phyloP scores from a whole-genome alignment of 2,888 invertebrate genomes.

The Listrodromus nycthemerus region DNA sequence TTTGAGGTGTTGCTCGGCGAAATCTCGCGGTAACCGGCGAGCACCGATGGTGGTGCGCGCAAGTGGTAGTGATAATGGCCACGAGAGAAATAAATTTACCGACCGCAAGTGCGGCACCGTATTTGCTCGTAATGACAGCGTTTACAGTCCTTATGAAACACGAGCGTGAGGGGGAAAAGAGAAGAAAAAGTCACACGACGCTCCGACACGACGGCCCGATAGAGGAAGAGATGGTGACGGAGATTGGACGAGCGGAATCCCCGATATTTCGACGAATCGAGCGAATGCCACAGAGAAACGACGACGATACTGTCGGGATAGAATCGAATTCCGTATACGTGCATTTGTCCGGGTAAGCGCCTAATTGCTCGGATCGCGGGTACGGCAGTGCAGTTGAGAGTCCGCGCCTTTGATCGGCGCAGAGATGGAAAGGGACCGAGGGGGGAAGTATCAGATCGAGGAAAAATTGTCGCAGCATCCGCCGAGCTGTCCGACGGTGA shows the following conservation, averaged over 20 bases:
- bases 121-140: constrained; percentile 75
- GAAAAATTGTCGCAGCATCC: constrained; percentile 39
- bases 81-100: constrained; percentile 45
- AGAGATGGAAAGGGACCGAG: not conserved
- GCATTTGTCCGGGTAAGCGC: constrained; percentile 21
- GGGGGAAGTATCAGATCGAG: constrained; percentile 21
- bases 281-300: constrained; percentile 13
- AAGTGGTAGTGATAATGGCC: constrained; percentile 10
- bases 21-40: constrained; percentile 24
- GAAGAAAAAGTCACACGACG: not conserved
- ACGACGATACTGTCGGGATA: constrained; percentile 5
- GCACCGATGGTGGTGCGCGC: constrained; percentile 6
- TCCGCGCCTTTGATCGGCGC: constrained; percentile 26
- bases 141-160: constrained; percentile 75
- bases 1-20: constrained; percentile 45
- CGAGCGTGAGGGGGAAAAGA: constrained; percentile 54
- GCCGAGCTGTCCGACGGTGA: constrained; percentile 42
- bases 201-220: not conserved
- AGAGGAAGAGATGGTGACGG: constrained; percentile 1
- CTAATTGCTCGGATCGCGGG: constrained; percentile 43
- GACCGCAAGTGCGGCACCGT: constrained; percentile 72
- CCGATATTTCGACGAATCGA: constrained; percentile 68
- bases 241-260: constrained; percentile 68
- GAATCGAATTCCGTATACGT: constrained; percentile 40
- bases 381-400: not conserved